Percentiles rank a stretch among this genome's conserved stretches.
These are phyloP conservation scores for Phorcus lineatus DNA, from an alignment of 2,888 invertebrate species.

Conservation along the genomic window DNA sequence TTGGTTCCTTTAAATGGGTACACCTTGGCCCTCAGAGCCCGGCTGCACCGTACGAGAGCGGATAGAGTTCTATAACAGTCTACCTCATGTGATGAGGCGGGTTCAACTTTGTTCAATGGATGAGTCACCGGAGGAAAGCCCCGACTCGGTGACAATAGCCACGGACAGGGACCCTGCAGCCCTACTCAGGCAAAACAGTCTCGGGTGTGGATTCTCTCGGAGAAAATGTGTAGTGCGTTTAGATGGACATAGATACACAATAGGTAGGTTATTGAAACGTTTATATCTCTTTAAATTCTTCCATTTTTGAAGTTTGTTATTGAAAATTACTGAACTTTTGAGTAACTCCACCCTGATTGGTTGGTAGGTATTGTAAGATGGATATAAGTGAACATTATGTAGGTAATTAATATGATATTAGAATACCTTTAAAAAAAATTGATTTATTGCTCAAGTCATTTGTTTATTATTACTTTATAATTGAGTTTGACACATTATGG, in stretches of 20 bases:
- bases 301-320: no score
- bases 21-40: background rate
- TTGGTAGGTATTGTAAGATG: no score
- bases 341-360: no score
- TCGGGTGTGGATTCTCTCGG: constrained; percentile 43
- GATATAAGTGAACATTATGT: no score
- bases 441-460: no score
- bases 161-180: constrained; percentile 22
- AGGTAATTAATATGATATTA: no score
- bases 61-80: background rate
- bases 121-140: constrained; percentile 17
- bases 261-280: constrained; percentile 79
- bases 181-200: constrained; percentile 45
- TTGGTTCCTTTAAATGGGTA: constrained; percentile 7
- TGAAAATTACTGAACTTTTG: no score
- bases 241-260: constrained; percentile 91
- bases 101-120: background rate
- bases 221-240: constrained; percentile 85
- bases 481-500: no score
- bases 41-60: background rate
- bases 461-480: no score
- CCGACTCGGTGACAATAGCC: constrained; percentile 26
- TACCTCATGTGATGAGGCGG: constrained; percentile 3
- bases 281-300: no score
- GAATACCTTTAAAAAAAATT: no score